phyloP scores from a whole-genome alignment of 2,797 vertebrate genomes.

The Neomorphus geoffroyi region DNA sequence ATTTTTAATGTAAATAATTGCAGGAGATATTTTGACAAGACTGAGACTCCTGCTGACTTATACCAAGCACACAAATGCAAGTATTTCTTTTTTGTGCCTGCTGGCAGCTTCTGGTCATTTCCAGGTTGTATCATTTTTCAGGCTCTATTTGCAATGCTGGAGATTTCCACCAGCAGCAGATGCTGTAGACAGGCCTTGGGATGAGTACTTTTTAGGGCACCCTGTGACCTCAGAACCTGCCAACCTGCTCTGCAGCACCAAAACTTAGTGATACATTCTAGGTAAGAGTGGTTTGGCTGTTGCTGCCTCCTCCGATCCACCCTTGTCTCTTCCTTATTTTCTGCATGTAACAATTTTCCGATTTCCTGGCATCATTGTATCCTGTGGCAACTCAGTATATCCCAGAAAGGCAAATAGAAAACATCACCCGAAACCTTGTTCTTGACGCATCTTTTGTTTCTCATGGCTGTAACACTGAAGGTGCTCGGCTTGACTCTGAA shows the following conservation, averaged over 20 bases:
- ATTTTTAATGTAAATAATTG: conserved; percentile 9
- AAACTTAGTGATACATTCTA: not conserved
- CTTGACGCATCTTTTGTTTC: not conserved
- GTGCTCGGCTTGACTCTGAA: not conserved
- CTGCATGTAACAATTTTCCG: not conserved
- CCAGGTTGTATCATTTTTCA: not conserved
- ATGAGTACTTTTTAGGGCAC: not conserved
- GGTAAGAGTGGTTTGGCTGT: not conserved
- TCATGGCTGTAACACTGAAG: not conserved
- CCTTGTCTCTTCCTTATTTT: not conserved
- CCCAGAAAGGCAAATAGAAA: not conserved
- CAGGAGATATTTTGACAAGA: not conserved
- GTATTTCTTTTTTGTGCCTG: not conserved
- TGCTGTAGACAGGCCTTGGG: not conserved
- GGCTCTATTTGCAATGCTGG: not conserved
- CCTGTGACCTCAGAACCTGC: not conserved
- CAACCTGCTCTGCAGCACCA: not conserved
- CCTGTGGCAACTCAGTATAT: not conserved
- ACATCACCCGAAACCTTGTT: not conserved
- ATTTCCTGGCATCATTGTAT: not conserved
- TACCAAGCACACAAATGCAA: not conserved
- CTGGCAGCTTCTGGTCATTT: not conserved
- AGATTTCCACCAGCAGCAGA: not conserved
- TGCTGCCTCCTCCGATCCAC: not conserved
- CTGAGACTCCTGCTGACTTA: not conserved